Base-by-base conservation (phyloP, 2,113 vertebrate genomes). In the Suncus etruscus region DNA sequence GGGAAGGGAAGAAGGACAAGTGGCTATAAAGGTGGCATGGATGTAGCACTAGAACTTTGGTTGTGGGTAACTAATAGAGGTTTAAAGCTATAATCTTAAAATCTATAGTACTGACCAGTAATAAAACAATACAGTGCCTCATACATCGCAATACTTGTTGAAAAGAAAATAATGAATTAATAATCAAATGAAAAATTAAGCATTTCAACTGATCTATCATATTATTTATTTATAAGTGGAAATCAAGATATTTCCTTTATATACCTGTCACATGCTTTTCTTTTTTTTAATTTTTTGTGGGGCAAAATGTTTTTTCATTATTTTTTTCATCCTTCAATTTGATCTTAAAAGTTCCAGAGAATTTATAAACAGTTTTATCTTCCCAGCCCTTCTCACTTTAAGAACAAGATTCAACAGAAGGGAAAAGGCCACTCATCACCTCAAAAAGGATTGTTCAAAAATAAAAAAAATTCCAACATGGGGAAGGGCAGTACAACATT, bases 261-360 rank as follows among this genome's bases (percentile, higher is more conserved):
- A 39, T 39, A 39, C 39, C 5, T 39, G 39, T 39, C 39, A 39
- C 39, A 39, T 39, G 39, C 5, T 39, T 39, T 39, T 39, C 39
- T 5, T 39, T 39, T 39, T 39, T 3, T 39, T 39, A 39, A 39
- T 39, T 39, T 39, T 39, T 39, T 39, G 39, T 39, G 39, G 39
- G 39, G 5, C 39, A 39, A 39, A 39, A 3, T 39, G 39, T 39
- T 39, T 39, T 39, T 39, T 39, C 39, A 39, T 39, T 39, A 9
- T 50, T 66, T 63, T 91, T 68, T 89, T 86, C 45, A 81, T 70
- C 48, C 76, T 47, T 72, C 51, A 24, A 82, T 15, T 72, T 84
- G 32, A 51, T n/a, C 72, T 61, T 82, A 61, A 85, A 68, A 39
- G 39, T 80, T 32, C 51, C 24, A 82, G 3, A 86, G 31, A 48